These are phyloP conservation scores for Eledona agricola DNA, from an alignment of 2,888 invertebrate genomes.

Conservation along the genomic window DNA sequence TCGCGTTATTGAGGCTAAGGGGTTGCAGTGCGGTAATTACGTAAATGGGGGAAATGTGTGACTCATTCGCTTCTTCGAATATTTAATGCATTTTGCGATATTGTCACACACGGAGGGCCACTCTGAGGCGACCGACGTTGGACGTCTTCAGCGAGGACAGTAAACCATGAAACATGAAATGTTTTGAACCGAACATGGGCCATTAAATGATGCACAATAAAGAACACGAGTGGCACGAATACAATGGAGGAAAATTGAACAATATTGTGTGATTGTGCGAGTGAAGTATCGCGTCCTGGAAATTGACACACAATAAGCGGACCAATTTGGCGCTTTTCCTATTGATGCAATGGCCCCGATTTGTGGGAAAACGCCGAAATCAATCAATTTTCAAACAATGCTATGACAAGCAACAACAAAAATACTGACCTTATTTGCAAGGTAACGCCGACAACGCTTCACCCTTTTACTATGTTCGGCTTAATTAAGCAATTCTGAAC, in stretches of 20 bases:
- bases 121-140: too few species aligned
- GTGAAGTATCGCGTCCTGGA: constrained; percentile 2
- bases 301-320: constrained; percentile 3
- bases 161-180: too few species aligned
- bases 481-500: constrained; percentile 11
- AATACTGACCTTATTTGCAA: constrained; percentile 45
- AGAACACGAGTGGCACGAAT: too few species aligned
- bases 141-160: too few species aligned
- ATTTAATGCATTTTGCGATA: neutral
- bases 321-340: constrained; percentile 1
- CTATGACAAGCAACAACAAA: constrained; percentile 38
- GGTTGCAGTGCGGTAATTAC: constrained; percentile 26
- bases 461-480: constrained; percentile 5
- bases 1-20: constrained; percentile 2
- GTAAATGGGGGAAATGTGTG: constrained; percentile 27
- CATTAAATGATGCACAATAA: too few species aligned
- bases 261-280: constrained; percentile 1
- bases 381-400: constrained; percentile 35
- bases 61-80: constrained; percentile 20
- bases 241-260: constrained; percentile 7
- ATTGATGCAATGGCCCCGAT: constrained; percentile 2
- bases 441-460: constrained; percentile 15
- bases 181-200: too few species aligned
- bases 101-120: too few species aligned
- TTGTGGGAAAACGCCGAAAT: constrained; percentile 25